Base-by-base conservation (phyloP, 30 jellyfish, hydroid and myxozoan species). In the Hydra vulgaris region DNA sequence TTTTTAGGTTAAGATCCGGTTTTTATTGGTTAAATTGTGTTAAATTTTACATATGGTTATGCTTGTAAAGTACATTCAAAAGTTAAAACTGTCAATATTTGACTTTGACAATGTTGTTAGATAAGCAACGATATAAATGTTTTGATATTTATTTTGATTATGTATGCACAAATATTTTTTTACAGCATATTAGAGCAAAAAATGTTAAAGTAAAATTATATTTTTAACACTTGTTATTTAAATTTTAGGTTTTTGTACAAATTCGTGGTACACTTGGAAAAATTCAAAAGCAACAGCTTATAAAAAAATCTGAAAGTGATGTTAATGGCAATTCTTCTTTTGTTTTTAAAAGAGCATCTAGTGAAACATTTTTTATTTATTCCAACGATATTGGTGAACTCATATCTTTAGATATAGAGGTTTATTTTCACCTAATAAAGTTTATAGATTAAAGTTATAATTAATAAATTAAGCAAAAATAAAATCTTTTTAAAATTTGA, bases 331-430 rank as follows among this genome's bases (percentile, higher is more conserved):
- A 75, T 0, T 78, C 88, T 0, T 69, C 88, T 0, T 91, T 86
- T 74, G 77, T 25, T 61, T 91, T 91, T 76, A 83, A 84, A 8
- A 87, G 91, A 26, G 97, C 96, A 40, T 79, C 89, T 19, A 86
- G 95, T 16, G 97, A 91, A 78, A 74, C 82, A 8, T 91, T 91
- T 72, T 24, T 87, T 1, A 27, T 91, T 66, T 75, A 79, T 69
- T 89, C 95, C 0, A 76, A 85, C 0, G 95, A 86, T 79, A 87
- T 91, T 18, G 95, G 96, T 0, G 96, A 91, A 17, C 87, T 91
- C 25, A 85, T 91, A 26, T 87, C 97, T 0, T 17, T 91, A 19
- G 97, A 91, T 52, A 82, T 91, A 26, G 97, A 91, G 89, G 97
- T 91, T 54, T 21, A 79, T 78, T 73, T 40, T 40, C 12, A 40